Evolutionary conservation across 2,888 invertebrate genomes (phyloP).

Genomic region (Melanchra persicariae): DNA sequence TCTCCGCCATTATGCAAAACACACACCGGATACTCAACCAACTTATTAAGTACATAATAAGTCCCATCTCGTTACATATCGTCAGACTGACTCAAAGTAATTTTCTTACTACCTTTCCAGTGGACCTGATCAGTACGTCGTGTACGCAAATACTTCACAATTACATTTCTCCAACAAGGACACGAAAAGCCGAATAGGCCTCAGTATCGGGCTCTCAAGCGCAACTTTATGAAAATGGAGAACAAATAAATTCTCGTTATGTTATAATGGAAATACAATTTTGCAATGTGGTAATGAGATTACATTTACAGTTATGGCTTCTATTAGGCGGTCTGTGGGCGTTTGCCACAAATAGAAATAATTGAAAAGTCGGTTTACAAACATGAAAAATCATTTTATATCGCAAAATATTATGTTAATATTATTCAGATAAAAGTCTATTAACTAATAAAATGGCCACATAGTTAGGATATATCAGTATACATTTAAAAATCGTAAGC

Average conservation of each 20-base stretch:
- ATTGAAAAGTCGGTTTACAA: constrained; percentile 63
- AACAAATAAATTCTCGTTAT: constrained; percentile 87
- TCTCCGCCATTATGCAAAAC: constrained; percentile 82
- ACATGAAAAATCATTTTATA: constrained; percentile 61
- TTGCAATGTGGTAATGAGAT: constrained; percentile 83
- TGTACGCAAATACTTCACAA: constrained; percentile 79
- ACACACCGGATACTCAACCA: constrained; percentile 81
- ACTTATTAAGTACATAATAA: constrained; percentile 81
- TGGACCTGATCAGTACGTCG: constrained; percentile 64
- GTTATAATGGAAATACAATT: constrained; percentile 83
- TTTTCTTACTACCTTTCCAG: constrained; percentile 69
- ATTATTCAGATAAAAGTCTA: constrained; percentile 55
- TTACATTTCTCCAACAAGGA: constrained; percentile 75
- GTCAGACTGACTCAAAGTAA: constrained; percentile 66
- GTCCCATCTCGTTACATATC: constrained; percentile 76
- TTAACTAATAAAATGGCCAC: constrained; percentile 55
- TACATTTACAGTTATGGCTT: constrained; percentile 80
- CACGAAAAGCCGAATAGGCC: constrained; percentile 75
- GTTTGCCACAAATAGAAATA: constrained; percentile 74
- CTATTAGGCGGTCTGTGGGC: constrained; percentile 77
- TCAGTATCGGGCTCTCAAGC: constrained; percentile 77
- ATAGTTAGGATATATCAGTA: constrained; percentile 27
- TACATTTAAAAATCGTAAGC: constrained; percentile 42
- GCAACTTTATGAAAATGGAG: constrained; percentile 84
- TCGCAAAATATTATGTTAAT: constrained; percentile 55